Evolutionary conservation across 2,888 invertebrate species (phyloP), one percentile per base, ranked within the genome.

Genomic region (Lasioglossum vierecki): DNA sequence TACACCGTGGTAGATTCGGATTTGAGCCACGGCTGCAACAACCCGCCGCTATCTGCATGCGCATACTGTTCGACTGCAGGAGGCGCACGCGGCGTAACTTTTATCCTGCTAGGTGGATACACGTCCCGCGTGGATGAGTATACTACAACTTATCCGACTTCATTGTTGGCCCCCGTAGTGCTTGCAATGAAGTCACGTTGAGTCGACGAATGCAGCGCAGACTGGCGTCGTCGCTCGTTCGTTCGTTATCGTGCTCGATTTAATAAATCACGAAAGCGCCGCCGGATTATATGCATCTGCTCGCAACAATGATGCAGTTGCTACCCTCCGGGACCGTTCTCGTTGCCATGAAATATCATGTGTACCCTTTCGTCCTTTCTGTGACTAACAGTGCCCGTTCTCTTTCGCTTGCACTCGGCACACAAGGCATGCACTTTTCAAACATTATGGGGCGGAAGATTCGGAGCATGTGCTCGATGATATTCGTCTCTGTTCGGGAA

Each of bases 141-240:
- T 53, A 72, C 79, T 66, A n/a, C 35, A 57, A 76, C 78, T 63
- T 44, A 49, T 22, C 26, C 44, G 46, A 66, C 78, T 80, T 83
- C 80, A 76, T 85, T 80, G 86, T 63, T 57, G 63, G 41, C 41
- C 44, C 57, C 41, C 79, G 76, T 75, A 68, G 74, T 60, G 87
- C 79, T 87, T 79, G 79, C 87, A 87, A 86, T 81, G 81, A 87
- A 86, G 86, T 87, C 86, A 86, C 87, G 87, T 83, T 83, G 86
- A 81, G 83, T 86, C 87, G 83, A 79, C 79, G 79, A 83, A 81
- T 79, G 85, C 85, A n/a, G 63, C 44, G 66, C 46, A 70, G 76
- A 76, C 63, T 63, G 57, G 44, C 63, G 53, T 77, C 46, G 49
- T 44, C 76, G 66, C 71, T 57, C 60, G 70, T 74, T 49, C 68